Evolutionary conservation across 2,113 vertebrate species (phyloP), one percentile per base, ranked within the genome.

Genomic region (Lepisosteus osseus): DNA sequence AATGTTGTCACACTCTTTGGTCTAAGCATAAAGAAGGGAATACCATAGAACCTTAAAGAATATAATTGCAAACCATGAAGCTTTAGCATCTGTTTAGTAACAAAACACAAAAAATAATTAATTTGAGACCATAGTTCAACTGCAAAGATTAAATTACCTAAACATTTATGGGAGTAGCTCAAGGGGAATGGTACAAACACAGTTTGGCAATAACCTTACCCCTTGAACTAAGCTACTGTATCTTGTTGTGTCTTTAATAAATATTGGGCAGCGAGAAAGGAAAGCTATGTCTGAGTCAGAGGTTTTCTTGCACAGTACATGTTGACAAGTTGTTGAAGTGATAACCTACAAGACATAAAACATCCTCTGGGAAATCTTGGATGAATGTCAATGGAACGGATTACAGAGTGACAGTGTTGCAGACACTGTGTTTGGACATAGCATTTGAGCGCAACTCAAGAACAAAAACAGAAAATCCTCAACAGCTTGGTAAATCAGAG

Each of bases 281-380:
- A 67, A 72, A 57, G 9, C 47, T 51, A 12, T 69, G 68, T 4
- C 55, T 42, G 7, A 44, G 41, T 41, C 11, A 41, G 12, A 43
- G 40, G 42, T 14, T 7, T 42, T 13, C 11, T 44, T 72, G 43
- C 55, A 54, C 42, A 17, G n/a, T 54, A 47, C 45, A 47, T 59
- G 64, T 67, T 65, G 11, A 59, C 54, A 67, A 67, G 51, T 54
- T 45, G 64, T 57, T 14, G 64, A 54, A 59, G 54, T 6, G 42
- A 14, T 72, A 47, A 72, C 71, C 54, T 69, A 29, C 29, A 11
- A 69, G 54, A n/a, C 54, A 57, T 11, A 69, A 42, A 69, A 1
- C 55, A 51, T 65, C 71, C 42, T 59, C 63, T 59, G 29, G 70
- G 70, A 41, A 40, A 40, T n/a, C 42, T 59, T n/a, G 54, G 15